Evolutionary conservation across 2,888 invertebrate genomes (phyloP).

Genomic region (Hybos culiciformis): DNA sequence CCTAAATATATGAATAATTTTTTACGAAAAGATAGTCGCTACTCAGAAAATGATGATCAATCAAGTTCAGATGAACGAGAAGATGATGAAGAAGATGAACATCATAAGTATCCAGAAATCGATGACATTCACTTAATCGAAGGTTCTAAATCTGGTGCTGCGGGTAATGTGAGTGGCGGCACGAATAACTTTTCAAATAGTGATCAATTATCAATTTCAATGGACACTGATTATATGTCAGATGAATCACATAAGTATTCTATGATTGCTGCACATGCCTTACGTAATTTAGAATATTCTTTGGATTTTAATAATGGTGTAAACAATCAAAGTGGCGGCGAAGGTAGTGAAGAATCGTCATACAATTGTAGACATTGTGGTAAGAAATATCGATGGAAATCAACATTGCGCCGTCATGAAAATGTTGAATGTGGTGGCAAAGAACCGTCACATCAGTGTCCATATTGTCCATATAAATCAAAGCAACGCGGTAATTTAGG

Average conservation of each 20-base stretch:
- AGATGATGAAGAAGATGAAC: constrained; percentile 28
- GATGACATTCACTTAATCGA: constrained; percentile 36
- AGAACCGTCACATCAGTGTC: constrained; percentile 64
- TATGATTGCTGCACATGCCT: constrained; percentile 24
- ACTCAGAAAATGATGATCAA: constrained; percentile 23
- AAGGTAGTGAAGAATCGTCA: constrained; percentile 20
- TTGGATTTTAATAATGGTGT: constrained; percentile 24
- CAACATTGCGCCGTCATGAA: constrained; percentile 66
- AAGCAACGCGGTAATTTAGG: constrained; percentile 68
- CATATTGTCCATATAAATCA: constrained; percentile 60
- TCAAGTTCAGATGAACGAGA: constrained; percentile 18
- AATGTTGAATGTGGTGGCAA: constrained; percentile 72
- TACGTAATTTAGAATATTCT: constrained; percentile 28
- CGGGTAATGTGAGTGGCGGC: no score
- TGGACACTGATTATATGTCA: constrained; percentile 20
- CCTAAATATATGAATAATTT: constrained; percentile 18
- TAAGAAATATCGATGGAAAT: constrained; percentile 74
- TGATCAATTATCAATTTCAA: constrained; percentile 13
- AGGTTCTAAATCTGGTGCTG: constrained; percentile 21
- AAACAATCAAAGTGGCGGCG: constrained; percentile 11
- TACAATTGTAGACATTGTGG: constrained; percentile 60
- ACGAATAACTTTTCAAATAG: constrained; percentile 13
- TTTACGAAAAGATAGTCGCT: constrained; percentile 14
- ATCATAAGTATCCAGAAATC: constrained; percentile 30
- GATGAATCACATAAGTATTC: constrained; percentile 25